Base-by-base conservation (phyloP, 2,888 invertebrate genomes). In the Trichogramma dendrolimi region DNA sequence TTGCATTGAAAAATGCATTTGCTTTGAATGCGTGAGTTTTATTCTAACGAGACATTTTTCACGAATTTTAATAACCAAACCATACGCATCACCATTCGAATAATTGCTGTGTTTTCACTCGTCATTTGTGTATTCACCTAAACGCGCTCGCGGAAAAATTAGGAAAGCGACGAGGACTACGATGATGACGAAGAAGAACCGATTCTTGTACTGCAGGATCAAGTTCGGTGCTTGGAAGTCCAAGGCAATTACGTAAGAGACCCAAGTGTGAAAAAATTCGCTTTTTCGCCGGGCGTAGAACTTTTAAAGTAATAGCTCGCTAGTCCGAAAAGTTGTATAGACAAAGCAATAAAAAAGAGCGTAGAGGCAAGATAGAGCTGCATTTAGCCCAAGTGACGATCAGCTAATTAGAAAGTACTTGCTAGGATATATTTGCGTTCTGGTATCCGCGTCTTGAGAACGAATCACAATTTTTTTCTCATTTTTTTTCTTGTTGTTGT, bases 91-190 rank as follows among this genome's bases (percentile, higher is more conserved):
- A 27, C 27, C 27, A 27, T 43, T 59, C 41, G 58, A 56, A 61
- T 50, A 48, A 62, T 60, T 63, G 54, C 55, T 38, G n/a, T 63
- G 60, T 53, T 60, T 66, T 57, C 57, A 64, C 64, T 57, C 53
- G 40, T 55, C 56, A 61, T 61, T 56, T 48, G 57, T 47, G 53
- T 56, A 57, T 44, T 56, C 47, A 62, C 27, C 27, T 27, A 27
- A 27, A 27, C 27, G 27, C 27, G 27, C 27, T 27, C 65, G 55
- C 56, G 65, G 65, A 58, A 52, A 53, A 56, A 42, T 51, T 52
- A 78, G 79, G 79, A 78, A 69, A 72, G 69, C 69, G 75, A 77
- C 72, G 78, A 78, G 72, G 74, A 73, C 70, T 76, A 76, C 71
- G 78, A 78, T 61, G 76, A 77, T 65, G 58, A 58, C 62, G 39